phyloP scores from a whole-genome alignment of 1,140 invertebrate species.

The Delia radicum region DNA sequence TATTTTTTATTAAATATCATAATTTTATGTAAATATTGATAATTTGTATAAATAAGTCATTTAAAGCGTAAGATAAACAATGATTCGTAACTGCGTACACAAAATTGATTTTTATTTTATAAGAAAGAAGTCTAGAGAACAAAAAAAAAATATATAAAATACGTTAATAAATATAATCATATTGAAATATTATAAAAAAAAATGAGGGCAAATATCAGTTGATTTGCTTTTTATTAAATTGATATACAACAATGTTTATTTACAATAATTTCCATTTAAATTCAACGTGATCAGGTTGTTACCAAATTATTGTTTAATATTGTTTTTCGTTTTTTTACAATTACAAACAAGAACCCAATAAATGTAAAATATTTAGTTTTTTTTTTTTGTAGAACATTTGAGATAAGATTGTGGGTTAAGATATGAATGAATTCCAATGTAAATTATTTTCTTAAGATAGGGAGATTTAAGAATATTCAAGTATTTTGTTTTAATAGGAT shows the following conservation, averaged over 20 bases:
- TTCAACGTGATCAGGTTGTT: conserved; percentile 15
- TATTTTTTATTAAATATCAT: conserved; percentile 4
- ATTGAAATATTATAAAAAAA: neutral
- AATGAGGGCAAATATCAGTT: conserved; percentile 6
- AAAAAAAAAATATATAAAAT: neutral
- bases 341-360: neutral
- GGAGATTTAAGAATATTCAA: no score
- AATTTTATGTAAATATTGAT: conserved; percentile 19
- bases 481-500: no score
- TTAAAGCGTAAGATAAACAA: conserved; percentile 19
- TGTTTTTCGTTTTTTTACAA: neutral
- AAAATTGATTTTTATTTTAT: neutral
- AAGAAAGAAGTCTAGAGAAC: neutral
- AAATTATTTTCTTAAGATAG: neutral
- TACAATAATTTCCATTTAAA: conserved; percentile 22
- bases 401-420: neutral
- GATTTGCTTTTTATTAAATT: neutral
- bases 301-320: neutral
- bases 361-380: neutral
- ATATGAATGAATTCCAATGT: neutral
- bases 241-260: conserved; percentile 6
- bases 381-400: neutral
- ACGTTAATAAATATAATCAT: neutral
- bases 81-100: conserved; percentile 6
- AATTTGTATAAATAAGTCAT: conserved; percentile 20